Evolutionary conservation across 2,113 vertebrate genomes (phyloP).

Genomic region (Cnemophilus loriae): DNA sequence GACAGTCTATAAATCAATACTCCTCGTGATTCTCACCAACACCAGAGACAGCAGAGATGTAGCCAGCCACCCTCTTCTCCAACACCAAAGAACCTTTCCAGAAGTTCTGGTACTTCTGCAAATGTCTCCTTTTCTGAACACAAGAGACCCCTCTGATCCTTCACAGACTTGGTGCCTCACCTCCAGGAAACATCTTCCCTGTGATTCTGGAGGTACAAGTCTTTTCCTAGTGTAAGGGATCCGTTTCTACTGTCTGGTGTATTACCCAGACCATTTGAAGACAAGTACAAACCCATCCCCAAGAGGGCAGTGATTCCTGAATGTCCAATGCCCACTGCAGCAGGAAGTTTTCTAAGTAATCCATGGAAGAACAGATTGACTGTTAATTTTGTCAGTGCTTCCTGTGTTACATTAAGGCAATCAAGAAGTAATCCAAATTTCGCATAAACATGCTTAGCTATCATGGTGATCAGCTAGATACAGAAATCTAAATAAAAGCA

Average conservation of each 20-base stretch:
- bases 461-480: background rate
- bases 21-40: background rate
- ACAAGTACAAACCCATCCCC: background rate
- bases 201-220: background rate
- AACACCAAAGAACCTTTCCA: background rate
- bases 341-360: background rate
- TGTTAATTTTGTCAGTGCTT: background rate
- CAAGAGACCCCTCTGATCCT: background rate
- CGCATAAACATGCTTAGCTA: background rate
- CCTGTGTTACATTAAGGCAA: background rate
- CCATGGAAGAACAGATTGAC: background rate
- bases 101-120: background rate
- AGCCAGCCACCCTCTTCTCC: background rate
- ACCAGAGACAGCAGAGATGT: background rate
- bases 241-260: background rate
- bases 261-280: background rate
- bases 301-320: background rate
- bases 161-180: background rate
- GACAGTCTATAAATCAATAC: background rate
- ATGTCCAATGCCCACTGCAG: background rate
- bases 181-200: background rate
- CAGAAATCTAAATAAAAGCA: background rate
- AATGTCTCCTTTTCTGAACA: background rate
- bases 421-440: background rate
- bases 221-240: background rate